Conservation (phyloP, 2,113 vertebrate genomes). For the Maccullochella peelii region DNA sequence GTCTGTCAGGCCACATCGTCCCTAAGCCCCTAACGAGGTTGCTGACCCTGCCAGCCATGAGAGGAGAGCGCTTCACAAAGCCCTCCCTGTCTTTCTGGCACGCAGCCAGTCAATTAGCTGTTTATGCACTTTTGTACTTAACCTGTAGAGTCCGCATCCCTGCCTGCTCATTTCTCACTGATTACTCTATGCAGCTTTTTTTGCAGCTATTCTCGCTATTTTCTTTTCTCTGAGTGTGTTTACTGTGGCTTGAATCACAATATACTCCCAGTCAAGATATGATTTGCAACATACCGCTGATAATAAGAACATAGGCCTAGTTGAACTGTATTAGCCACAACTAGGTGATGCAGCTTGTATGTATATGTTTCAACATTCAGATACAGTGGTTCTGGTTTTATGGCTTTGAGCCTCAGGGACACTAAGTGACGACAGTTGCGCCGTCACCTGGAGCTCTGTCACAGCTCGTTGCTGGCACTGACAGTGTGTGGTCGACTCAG, state of each 20-base stretch:
- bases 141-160: background rate
- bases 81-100: background rate
- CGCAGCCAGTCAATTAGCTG: conserved; percentile 26
- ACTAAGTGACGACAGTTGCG: conserved; percentile 53
- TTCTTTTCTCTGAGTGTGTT: no score
- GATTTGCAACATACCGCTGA: background rate
- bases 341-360: background rate
- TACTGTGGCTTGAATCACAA: background rate
- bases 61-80: conserved; percentile 8
- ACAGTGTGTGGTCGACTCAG: conserved; percentile 37
- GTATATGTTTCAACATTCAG: conserved; percentile 22
- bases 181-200: background rate
- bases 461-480: conserved; percentile 50
- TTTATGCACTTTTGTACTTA: conserved; percentile 24
- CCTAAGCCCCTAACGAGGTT: conserved; percentile 23
- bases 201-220: no score
- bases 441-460: conserved; percentile 54
- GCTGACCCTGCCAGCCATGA: conserved; percentile 40
- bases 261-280: background rate
- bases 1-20: conserved; percentile 20
- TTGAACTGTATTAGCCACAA: background rate
- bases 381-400: conserved; percentile 39
- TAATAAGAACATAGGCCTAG: background rate
- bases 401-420: conserved; percentile 57
- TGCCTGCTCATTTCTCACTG: background rate